Conservation (phyloP, 1,140 invertebrate genomes). For the Macrosteles quadrilineatus region DNA sequence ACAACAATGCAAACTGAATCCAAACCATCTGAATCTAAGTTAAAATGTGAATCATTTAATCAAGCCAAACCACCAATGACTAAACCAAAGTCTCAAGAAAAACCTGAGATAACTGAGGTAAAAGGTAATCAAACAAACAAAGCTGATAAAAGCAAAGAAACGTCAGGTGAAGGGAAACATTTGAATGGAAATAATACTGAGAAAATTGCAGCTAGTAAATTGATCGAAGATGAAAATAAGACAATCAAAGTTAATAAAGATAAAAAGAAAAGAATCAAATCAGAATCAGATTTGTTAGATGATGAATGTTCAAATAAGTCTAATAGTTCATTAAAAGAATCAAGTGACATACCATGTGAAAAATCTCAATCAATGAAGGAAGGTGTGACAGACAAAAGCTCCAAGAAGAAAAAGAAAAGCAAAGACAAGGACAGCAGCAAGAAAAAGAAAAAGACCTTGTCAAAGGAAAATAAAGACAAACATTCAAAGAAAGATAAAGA, state of each 20-base stretch:
- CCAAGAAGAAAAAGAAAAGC: constrained; percentile 15
- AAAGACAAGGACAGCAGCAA: not conserved
- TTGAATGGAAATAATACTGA: too few species aligned
- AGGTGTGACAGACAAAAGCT: not conserved
- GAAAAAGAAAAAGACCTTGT: not conserved
- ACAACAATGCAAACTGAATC: too few species aligned
- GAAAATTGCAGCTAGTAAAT: too few species aligned
- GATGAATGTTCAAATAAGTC: not conserved
- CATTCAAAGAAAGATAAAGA: not conserved
- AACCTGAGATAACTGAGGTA: not conserved
- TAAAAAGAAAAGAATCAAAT: constrained; percentile 9
- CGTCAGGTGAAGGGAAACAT: not conserved
- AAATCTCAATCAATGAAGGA: constrained; percentile 1
- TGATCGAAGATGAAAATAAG: not conserved
- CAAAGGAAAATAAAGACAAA: too few species aligned
- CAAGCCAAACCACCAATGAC: not conserved
- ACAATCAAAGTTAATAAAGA: not conserved
- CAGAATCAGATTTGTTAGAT: not conserved
- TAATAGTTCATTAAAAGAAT: too few species aligned
- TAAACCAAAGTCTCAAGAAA: not conserved
- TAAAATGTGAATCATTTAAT: too few species aligned
- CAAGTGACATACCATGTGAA: not conserved
- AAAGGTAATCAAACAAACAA: not conserved
- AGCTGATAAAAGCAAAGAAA: not conserved
- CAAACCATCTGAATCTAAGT: too few species aligned